phyloP scores from a whole-genome alignment of 1,140 invertebrate species.

The Phenacoccus solenopsis region DNA sequence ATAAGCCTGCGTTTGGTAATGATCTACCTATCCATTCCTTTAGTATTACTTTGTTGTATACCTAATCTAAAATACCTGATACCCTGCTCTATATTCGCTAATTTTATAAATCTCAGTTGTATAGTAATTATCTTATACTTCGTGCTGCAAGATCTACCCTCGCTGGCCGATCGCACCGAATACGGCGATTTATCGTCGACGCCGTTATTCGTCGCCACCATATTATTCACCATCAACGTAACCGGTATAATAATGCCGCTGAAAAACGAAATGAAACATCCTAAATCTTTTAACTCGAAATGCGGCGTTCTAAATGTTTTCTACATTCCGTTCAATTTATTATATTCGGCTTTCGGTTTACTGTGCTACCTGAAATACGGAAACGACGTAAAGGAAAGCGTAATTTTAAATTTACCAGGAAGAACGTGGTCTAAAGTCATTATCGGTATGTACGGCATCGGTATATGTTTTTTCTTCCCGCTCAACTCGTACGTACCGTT shows the following conservation, averaged over 20 bases:
- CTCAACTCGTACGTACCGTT: constrained; percentile 52
- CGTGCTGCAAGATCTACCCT: constrained; percentile 39
- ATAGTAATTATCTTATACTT: constrained; percentile 59
- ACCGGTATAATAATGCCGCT: constrained; percentile 54
- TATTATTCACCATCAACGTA: constrained; percentile 73
- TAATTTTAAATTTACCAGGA: constrained; percentile 33
- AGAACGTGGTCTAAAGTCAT: constrained; percentile 5
- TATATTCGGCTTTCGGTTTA: constrained; percentile 39
- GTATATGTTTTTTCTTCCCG: constrained; percentile 43
- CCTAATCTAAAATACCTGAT: constrained; percentile 55
- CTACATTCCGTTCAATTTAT: constrained; percentile 35
- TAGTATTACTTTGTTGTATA: constrained; percentile 50
- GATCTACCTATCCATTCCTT: constrained; percentile 43
- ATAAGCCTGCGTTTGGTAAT: constrained; percentile 36
- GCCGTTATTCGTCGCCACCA: constrained; percentile 55
- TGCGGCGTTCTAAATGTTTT: constrained; percentile 38
- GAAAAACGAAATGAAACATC: constrained; percentile 39
- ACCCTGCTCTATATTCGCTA: constrained; percentile 61
- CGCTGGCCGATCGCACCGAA: constrained; percentile 34
- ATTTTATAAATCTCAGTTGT: constrained; percentile 69
- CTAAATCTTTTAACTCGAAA: constrained; percentile 34
- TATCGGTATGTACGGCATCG: constrained; percentile 29
- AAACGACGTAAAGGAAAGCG: constrained; percentile 30
- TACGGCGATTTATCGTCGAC: constrained; percentile 37
- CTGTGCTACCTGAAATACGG: constrained; percentile 41